Evolutionary conservation across 2,113 vertebrate genomes (phyloP).

Genomic region (Crotalus horridus): DNA sequence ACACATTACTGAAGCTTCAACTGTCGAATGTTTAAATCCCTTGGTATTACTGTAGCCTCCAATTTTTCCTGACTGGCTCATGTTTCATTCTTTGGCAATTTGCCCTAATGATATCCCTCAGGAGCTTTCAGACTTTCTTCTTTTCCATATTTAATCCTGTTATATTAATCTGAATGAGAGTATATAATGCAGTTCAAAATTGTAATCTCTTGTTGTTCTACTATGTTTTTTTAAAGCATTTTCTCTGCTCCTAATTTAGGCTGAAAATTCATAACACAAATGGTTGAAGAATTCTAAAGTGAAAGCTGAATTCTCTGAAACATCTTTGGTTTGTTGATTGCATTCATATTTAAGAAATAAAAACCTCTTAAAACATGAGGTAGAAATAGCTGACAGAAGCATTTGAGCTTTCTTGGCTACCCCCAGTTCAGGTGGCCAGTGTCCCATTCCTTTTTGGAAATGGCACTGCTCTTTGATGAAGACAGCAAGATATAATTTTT

Average conservation of each 20-base stretch:
- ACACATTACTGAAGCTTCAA: constrained; percentile 84
- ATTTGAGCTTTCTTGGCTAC: neutral
- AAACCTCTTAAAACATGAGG: neutral
- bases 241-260: constrained; percentile 17
- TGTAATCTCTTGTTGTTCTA: constrained; percentile 42
- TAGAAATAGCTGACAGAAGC: neutral
- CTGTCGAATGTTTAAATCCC: constrained; percentile 82
- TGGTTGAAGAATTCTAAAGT: constrained; percentile 42
- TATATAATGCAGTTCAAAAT: constrained; percentile 62
- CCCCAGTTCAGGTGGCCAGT: neutral
- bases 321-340: constrained; percentile 10
- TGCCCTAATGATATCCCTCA: constrained; percentile 98
- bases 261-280: constrained; percentile 11
- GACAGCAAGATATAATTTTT: neutral
- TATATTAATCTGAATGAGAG: constrained; percentile 87
- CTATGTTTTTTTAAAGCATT: neutral
- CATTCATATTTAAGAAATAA: constrained; percentile 11
- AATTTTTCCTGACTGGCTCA: constrained; percentile 93
- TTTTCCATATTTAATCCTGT: constrained; percentile 94
- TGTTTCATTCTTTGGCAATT: constrained; percentile 99
- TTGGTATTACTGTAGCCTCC: constrained; percentile 82
- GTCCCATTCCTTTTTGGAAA: neutral
- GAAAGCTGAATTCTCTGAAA: constrained; percentile 10
- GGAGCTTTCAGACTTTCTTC: constrained; percentile 90
- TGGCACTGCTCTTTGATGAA: neutral